These are phyloP conservation scores for Hemiscyllium ocellatum DNA, from an alignment of 2,113 vertebrate species.

Conservation along the genomic window DNA sequence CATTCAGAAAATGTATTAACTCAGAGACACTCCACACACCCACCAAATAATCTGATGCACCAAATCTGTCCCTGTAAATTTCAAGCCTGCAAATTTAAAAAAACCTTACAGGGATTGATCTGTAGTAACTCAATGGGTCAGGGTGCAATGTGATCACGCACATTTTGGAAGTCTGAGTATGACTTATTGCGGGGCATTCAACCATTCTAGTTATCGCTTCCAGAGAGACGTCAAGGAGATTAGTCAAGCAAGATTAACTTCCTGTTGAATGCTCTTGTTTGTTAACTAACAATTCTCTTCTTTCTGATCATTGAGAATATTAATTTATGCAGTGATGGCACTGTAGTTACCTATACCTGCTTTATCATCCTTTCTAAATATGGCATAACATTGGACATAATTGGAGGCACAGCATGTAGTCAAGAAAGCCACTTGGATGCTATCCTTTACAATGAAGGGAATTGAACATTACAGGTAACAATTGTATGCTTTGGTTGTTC, in stretches of 20 bases:
- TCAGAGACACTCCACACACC: not conserved
- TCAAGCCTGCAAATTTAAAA: not conserved
- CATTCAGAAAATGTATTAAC: not conserved
- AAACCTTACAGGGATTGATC: not conserved
- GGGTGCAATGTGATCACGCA: not conserved
- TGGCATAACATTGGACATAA: too few species aligned
- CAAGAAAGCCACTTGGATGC: too few species aligned
- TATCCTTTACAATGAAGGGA: too few species aligned
- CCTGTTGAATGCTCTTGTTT: not conserved
- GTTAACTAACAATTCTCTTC: not conserved
- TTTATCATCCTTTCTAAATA: not conserved
- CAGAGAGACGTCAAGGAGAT: not conserved
- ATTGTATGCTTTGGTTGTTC: too few species aligned
- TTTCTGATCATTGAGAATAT: not conserved
- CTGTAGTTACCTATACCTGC: not conserved
- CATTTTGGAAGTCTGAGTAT: not conserved
- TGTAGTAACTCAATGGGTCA: not conserved
- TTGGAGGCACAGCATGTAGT: too few species aligned
- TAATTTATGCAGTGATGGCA: not conserved
- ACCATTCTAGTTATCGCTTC: not conserved
- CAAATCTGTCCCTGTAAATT: not conserved
- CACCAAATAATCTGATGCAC: not conserved
- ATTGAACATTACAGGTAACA: too few species aligned
- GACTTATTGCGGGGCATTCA: not conserved
- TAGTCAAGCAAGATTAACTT: not conserved